phyloP scores from a whole-genome alignment of 2,888 invertebrate genomes.

The Eurytoma adleriae region DNA sequence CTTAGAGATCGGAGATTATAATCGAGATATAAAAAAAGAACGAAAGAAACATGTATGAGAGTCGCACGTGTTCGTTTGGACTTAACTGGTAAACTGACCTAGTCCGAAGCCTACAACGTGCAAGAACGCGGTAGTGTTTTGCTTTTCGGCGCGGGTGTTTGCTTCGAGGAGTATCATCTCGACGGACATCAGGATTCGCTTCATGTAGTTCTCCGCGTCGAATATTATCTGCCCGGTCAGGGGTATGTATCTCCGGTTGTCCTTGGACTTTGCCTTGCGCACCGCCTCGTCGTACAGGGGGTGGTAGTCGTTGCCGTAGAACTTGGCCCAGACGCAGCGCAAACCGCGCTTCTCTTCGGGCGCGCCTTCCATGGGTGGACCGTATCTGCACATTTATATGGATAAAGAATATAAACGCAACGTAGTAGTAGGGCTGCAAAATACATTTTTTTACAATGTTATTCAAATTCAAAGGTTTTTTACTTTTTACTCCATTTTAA shows the following conservation, averaged over 20 bases:
- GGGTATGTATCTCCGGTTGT: slow-evolving; percentile 68
- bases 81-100: slow-evolving; percentile 62
- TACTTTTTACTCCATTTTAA: neutral
- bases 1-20: neutral
- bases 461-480: too few species aligned
- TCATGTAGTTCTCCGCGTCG: slow-evolving; percentile 73
- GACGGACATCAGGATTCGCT: slow-evolving; percentile 74
- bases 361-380: slow-evolving; percentile 61
- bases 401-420: neutral
- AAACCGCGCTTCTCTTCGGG: slow-evolving; percentile 65
- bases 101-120: slow-evolving; percentile 83
- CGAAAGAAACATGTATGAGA: slow-evolving; percentile 7
- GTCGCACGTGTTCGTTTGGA: slow-evolving; percentile 12
- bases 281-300: slow-evolving; percentile 69
- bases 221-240: slow-evolving; percentile 68
- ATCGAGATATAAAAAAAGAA: slow-evolving; percentile 12
- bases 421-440: neutral
- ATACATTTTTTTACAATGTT: neutral
- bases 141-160: slow-evolving; percentile 78
- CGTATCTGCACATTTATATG: slow-evolving; percentile 62
- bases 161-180: slow-evolving; percentile 82
- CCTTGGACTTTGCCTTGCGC: slow-evolving; percentile 65
- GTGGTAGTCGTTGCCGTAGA: slow-evolving; percentile 70
- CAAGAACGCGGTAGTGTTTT: slow-evolving; percentile 79
- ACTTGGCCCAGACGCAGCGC: slow-evolving; percentile 69